phyloP scores from a whole-genome alignment of 2,797 vertebrate genomes.

The Chaenodraco wilsoni region DNA sequence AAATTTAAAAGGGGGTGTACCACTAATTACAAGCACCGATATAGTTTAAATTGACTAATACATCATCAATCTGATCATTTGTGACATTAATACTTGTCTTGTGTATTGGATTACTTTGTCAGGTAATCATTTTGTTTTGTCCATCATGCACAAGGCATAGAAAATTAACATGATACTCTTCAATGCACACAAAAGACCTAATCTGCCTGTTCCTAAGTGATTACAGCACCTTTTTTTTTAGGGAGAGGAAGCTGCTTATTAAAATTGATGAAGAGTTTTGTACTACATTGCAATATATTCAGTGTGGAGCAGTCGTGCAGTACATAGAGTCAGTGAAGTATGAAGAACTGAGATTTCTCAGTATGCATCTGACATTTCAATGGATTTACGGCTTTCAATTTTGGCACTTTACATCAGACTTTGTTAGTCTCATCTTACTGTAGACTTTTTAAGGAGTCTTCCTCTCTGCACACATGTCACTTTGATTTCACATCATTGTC shows the following conservation, averaged over 20 bases:
- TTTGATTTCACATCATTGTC: conserved; percentile 5
- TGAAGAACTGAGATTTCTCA: conserved; percentile 9
- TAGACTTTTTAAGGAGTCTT: conserved; percentile 10
- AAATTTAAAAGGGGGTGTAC: no score
- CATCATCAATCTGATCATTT: not conserved
- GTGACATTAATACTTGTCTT: no score
- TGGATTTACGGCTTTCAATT: conserved; percentile 23
- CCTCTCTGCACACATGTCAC: conserved; percentile 5
- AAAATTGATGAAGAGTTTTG: conserved; percentile 9
- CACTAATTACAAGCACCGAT: no score
- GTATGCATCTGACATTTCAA: conserved; percentile 14
- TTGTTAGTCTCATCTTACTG: conserved; percentile 1
- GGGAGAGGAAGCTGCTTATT: conserved; percentile 29
- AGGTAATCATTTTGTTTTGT: not conserved
- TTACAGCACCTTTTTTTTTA: not conserved
- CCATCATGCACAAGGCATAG: not conserved
- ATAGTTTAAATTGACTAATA: no score
- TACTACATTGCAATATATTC: not conserved
- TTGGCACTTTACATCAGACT: conserved; percentile 21
- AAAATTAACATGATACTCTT: conserved; percentile 4
- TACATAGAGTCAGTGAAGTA: conserved; percentile 27
- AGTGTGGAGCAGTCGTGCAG: conserved; percentile 26
- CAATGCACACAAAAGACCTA: not conserved
- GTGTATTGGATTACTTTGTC: not conserved
- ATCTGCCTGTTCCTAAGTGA: not conserved